Percentiles rank a stretch among this genome's conserved stretches.
Conservation (phyloP, 2,113 vertebrate species). For the Alectura lathami region DNA sequence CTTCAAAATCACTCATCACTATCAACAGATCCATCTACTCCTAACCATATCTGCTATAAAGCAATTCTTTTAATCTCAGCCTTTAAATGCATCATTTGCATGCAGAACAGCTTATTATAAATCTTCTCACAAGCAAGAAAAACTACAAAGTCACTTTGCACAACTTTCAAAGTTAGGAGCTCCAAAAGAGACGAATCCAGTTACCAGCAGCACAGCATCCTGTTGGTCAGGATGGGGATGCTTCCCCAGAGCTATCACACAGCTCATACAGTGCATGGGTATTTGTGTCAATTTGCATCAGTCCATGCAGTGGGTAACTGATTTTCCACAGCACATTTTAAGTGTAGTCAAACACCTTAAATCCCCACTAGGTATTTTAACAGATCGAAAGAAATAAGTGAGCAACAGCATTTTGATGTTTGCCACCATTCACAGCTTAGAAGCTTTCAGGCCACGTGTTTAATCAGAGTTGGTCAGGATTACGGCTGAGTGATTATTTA, state of each 20-base stretch:
- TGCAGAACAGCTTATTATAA: neutral
- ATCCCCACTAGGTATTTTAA: constrained; percentile 1
- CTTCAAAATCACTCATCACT: neutral
- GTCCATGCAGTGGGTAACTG: neutral
- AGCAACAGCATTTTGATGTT: constrained; percentile 2
- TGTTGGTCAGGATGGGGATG: neutral
- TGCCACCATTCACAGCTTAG: neutral
- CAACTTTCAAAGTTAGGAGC: neutral
- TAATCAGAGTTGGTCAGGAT: constrained; percentile 26
- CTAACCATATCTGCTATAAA: neutral
- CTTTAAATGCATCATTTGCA: neutral
- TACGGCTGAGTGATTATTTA: constrained; percentile 45
- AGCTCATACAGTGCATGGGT: rapidly evolving
- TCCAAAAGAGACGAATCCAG: neutral
- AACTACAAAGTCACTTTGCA: constrained; percentile 2
- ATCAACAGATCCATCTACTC: neutral
- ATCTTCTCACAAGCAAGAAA: neutral
- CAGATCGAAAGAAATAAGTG: constrained; percentile 20
- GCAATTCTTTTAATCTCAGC: neutral
- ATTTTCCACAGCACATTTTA: neutral
- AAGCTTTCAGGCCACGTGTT: constrained; percentile 23
- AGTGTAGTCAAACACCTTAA: constrained; percentile 9
- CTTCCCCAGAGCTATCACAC: neutral
- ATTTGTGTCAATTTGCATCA: neutral
- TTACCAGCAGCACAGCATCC: neutral